These are phyloP conservation scores for Paramisgurnus dabryanus DNA, from an alignment of 2,113 vertebrate genomes.

Conservation along the genomic window DNA sequence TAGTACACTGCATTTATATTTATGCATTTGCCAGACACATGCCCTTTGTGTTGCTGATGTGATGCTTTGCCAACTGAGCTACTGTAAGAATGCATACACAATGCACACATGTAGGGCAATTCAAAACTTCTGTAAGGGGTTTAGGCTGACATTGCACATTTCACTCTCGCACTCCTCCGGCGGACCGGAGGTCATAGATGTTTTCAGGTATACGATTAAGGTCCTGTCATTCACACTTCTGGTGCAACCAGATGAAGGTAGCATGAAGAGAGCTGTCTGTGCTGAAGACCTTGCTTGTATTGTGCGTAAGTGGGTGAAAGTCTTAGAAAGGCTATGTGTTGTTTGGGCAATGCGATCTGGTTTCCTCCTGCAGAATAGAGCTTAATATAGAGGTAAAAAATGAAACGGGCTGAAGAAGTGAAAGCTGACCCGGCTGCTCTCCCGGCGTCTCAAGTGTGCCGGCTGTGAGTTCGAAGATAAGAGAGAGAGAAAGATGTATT, in stretches of 20 bases:
- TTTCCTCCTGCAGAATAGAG: conserved; percentile 28
- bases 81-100: no score
- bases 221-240: not conserved
- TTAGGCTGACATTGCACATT: no score
- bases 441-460: conserved; percentile 1
- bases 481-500: conserved; percentile 21
- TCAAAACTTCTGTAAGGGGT: no score
- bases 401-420: conserved; percentile 20
- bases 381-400: conserved; percentile 14
- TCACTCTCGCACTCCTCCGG: not conserved
- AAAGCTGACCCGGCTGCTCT: conserved; percentile 24
- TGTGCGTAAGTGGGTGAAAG: conserved; percentile 7
- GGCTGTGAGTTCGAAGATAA: not conserved
- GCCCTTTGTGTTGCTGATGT: no score
- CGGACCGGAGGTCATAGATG: not conserved
- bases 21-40: no score
- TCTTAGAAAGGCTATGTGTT: not conserved
- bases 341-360: conserved; percentile 1
- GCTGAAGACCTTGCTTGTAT: conserved; percentile 7
- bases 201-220: not conserved
- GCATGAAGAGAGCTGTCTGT: not conserved
- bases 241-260: not conserved
- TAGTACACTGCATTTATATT: no score
- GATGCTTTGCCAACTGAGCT: no score
- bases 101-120: no score